phyloP scores from a whole-genome alignment of 92 coral and sea anemone genomes.

The Palythoa heliodiscus region DNA sequence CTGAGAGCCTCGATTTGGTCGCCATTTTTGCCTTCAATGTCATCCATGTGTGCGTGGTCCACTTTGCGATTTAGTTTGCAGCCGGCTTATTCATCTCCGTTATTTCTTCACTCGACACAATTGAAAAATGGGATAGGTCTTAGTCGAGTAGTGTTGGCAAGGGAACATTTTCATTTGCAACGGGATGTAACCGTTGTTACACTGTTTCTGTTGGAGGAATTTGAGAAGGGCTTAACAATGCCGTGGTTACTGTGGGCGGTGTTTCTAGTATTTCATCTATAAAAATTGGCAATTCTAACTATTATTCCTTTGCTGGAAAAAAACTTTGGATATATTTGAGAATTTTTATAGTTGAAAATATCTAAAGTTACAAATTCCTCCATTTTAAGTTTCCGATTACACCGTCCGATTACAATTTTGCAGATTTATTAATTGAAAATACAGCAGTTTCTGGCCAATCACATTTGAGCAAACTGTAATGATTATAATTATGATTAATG shows the following conservation, averaged over 20 bases:
- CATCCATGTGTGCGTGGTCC: conserved; percentile 53
- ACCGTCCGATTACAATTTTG: no score
- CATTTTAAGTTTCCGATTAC: no score
- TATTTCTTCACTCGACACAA: neutral
- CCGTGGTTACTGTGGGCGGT: neutral
- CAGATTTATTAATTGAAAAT: no score
- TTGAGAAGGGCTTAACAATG: neutral
- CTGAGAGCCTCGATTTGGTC: conserved; percentile 12
- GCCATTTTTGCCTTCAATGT: conserved; percentile 31
- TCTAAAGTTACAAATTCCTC: no score
- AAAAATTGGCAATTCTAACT: neutral
- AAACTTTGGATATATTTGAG: neutral
- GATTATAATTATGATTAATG: no score
- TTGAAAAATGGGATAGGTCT: conserved; percentile 1
- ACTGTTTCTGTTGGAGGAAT: conserved; percentile 1
- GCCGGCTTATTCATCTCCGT: conserved; percentile 12
- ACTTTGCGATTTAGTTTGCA: conserved; percentile 37
- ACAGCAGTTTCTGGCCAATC: no score
- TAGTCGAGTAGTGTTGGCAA: neutral
- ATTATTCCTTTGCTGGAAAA: neutral
- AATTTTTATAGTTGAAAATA: no score
- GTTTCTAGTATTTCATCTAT: conserved; percentile 3
- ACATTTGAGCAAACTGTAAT: no score
- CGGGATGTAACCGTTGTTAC: neutral
- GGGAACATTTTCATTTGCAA: neutral